These are phyloP conservation scores for Latrodectus elegans DNA, from an alignment of 2,888 invertebrate species.

Conservation along the genomic window DNA sequence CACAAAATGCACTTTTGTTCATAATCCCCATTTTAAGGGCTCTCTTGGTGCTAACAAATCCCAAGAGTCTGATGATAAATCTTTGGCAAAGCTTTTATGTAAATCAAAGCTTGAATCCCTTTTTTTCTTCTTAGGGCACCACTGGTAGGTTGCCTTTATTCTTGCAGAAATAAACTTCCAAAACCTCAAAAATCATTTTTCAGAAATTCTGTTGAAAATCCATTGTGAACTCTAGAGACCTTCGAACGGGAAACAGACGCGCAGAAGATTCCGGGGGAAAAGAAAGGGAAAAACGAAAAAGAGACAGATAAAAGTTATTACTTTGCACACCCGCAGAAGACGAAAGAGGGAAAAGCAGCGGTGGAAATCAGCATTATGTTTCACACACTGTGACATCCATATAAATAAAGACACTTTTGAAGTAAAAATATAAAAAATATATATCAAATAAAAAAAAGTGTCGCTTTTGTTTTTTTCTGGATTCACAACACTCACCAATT, in stretches of 20 bases:
- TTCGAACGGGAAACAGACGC: constrained; percentile 14
- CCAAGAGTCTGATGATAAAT: constrained; percentile 4
- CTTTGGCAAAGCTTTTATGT: constrained; percentile 29
- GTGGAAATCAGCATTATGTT: constrained; percentile 28
- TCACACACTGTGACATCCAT: constrained; percentile 53
- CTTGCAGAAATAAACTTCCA: not conserved
- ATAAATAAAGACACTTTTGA: constrained; percentile 62
- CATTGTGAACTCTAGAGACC: constrained; percentile 21
- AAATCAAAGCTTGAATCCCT: constrained; percentile 26
- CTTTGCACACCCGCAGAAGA: no score
- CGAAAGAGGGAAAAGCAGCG: not conserved
- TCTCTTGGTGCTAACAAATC: not conserved
- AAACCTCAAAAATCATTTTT: constrained; percentile 37
- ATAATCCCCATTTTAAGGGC: not conserved
- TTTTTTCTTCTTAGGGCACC: not conserved
- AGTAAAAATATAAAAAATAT: constrained; percentile 22
- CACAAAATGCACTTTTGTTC: not conserved
- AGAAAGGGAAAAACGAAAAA: constrained; percentile 8
- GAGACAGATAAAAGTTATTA: constrained; percentile 2
- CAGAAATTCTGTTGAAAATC: constrained; percentile 19
- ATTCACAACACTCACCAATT: constrained; percentile 2
- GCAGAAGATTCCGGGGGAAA: not conserved
- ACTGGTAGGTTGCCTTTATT: constrained; percentile 4
- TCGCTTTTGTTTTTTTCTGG: not conserved
- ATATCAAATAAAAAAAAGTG: no score